Conservation (phyloP, 2,888 invertebrate species). For the Scaptomyza tumidula region DNA sequence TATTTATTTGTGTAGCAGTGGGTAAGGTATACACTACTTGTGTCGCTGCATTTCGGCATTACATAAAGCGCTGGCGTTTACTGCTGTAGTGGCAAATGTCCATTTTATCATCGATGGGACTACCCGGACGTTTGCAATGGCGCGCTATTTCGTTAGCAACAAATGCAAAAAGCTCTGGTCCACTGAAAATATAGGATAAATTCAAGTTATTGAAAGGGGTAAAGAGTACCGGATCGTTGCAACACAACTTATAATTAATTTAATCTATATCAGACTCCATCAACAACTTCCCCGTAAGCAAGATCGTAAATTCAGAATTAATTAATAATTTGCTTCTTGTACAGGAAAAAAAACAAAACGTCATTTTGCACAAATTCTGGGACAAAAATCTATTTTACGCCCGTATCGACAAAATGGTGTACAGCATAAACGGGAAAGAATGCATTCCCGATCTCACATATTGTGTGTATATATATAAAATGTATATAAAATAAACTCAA, state of each 20-base stretch:
- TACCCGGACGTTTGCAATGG: conserved; percentile 89
- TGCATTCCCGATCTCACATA: too few relatives aligned
- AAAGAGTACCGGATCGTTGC: not conserved
- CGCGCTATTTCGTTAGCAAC: conserved; percentile 90
- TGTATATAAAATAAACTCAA: too few relatives aligned
- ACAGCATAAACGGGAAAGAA: too few relatives aligned
- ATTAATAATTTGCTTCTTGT: too few relatives aligned
- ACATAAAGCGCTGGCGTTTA: conserved; percentile 90
- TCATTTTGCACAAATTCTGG: too few relatives aligned
- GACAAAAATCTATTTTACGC: too few relatives aligned
- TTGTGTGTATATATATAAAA: too few relatives aligned
- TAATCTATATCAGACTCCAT: not conserved
- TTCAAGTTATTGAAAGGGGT: not conserved
- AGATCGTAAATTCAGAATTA: too few relatives aligned
- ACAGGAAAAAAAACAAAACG: too few relatives aligned
- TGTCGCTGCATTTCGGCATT: conserved; percentile 61
- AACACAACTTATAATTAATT: not conserved
- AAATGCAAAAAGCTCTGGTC: conserved; percentile 89
- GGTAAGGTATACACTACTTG: conserved; percentile 9
- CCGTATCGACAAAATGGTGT: too few relatives aligned
- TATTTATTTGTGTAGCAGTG: conserved; percentile 1
- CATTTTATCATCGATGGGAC: conserved; percentile 90
- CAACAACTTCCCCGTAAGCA: too few relatives aligned
- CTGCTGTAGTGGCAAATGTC: conserved; percentile 89
- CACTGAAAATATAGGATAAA: conserved; percentile 65